Evolutionary conservation across 1,140 invertebrate species (phyloP).

Genomic region (Scaptomyza hsui): DNA sequence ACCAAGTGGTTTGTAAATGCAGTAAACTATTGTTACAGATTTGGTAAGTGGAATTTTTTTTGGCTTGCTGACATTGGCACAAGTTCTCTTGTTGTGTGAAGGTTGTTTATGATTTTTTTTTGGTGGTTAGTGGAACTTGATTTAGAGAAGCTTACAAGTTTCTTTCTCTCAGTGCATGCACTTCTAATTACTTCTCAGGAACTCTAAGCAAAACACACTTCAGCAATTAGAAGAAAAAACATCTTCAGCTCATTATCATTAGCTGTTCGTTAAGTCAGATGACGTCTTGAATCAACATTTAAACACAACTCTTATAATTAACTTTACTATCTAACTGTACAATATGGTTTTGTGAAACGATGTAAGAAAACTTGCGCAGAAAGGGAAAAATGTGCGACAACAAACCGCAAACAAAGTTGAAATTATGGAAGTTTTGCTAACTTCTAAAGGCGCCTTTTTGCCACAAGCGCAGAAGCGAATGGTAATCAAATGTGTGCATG

Average conservation of each 20-base stretch:
- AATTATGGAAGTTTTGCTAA: conserved; percentile 22
- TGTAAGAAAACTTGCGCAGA: conserved; percentile 21
- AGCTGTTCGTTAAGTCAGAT: conserved; percentile 36
- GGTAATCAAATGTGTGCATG: conserved; percentile 63
- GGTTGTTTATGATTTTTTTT: neutral
- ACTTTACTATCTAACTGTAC: conserved; percentile 13
- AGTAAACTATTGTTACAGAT: too few species aligned
- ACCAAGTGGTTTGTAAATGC: conserved; percentile 11
- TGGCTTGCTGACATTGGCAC: neutral
- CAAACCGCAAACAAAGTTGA: conserved; percentile 20
- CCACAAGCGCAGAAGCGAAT: conserved; percentile 12
- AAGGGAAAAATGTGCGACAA: conserved; percentile 10
- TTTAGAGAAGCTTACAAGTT: too few species aligned
- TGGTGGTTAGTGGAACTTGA: neutral
- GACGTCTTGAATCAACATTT: conserved; percentile 22
- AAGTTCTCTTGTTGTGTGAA: neutral
- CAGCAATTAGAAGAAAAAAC: conserved; percentile 9
- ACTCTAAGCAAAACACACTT: conserved; percentile 3
- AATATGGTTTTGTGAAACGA: conserved; percentile 12
- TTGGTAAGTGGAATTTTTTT: neutral
- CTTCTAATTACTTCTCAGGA: neutral
- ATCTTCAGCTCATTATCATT: conserved; percentile 39
- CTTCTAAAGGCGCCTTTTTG: conserved; percentile 37
- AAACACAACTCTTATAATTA: conserved; percentile 10
- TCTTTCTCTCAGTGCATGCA: neutral